phyloP scores from a whole-genome alignment of 2,797 vertebrate genomes.

The Phataginus tetradactyla region DNA sequence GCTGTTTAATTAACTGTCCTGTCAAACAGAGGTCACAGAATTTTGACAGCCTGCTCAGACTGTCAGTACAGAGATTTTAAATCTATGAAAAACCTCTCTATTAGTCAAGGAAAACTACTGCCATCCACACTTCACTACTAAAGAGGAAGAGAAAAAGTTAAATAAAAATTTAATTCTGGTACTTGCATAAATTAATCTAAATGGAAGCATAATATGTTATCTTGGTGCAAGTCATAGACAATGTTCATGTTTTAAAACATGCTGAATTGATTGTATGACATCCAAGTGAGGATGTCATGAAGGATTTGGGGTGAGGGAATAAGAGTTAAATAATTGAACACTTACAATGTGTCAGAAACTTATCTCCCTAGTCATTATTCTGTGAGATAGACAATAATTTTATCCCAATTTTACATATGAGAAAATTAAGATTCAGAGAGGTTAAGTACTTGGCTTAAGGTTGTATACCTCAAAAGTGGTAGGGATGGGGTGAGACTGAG shows the following conservation, averaged over 20 bases:
- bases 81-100: not conserved
- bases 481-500: not conserved
- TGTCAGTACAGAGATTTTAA: not conserved
- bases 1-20: not conserved
- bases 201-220: not conserved
- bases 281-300: not conserved
- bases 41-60: not conserved
- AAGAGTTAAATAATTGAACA: not conserved
- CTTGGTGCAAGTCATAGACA: not conserved
- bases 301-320: not conserved
- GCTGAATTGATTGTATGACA: not conserved
- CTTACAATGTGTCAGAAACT: not conserved
- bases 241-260: not conserved
- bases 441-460: not conserved
- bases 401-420: not conserved
- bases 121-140: not conserved
- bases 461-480: not conserved
- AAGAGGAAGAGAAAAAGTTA: not conserved
- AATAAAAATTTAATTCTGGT: not conserved
- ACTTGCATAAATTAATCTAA: not conserved
- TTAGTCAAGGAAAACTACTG: not conserved
- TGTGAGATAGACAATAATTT: not conserved
- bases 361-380: not conserved
- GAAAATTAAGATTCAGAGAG: not conserved
- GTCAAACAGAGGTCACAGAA: not conserved